A percentile compares a stretch with the other conserved stretches of the same genome.
These are phyloP conservation scores for Vipera ursinii DNA, from an alignment of 2,797 vertebrate genomes.

Conservation along the genomic window DNA sequence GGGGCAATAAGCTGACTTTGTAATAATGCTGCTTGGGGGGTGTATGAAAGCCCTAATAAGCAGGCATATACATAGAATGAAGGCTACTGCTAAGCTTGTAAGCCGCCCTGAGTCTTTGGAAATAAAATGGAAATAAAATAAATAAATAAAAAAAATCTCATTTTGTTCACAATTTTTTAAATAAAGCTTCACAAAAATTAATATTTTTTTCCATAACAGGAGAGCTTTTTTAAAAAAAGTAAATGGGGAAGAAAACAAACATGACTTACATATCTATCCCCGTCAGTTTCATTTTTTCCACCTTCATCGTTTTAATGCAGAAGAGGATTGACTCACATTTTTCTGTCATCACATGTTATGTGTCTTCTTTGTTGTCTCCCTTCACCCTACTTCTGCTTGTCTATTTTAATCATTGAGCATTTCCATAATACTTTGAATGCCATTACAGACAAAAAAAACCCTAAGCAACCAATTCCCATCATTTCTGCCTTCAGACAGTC, in stretches of 20 bases:
- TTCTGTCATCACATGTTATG: neutral
- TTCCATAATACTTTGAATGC: conserved; percentile 1
- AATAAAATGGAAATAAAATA: too few relatives aligned
- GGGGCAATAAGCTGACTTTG: too few relatives aligned
- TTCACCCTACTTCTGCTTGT: neutral
- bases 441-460: neutral
- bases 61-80: too few relatives aligned
- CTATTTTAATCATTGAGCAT: conserved; percentile 20
- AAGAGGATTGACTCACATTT: neutral
- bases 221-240: neutral
- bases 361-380: conserved; percentile 13
- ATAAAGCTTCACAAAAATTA: neutral
- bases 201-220: neutral
- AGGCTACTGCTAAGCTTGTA: too few relatives aligned
- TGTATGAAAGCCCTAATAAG: too few relatives aligned
- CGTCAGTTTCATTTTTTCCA: neutral
- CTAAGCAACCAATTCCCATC: neutral
- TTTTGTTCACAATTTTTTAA: neutral
- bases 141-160: too few relatives aligned
- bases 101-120: too few relatives aligned
- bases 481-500: conserved; percentile 15
- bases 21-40: too few relatives aligned
- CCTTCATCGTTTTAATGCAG: neutral
- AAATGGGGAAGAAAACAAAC: neutral
- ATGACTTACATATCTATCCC: neutral